Conservation (phyloP, 2,113 vertebrate genomes). For the Plotosus lineatus region DNA sequence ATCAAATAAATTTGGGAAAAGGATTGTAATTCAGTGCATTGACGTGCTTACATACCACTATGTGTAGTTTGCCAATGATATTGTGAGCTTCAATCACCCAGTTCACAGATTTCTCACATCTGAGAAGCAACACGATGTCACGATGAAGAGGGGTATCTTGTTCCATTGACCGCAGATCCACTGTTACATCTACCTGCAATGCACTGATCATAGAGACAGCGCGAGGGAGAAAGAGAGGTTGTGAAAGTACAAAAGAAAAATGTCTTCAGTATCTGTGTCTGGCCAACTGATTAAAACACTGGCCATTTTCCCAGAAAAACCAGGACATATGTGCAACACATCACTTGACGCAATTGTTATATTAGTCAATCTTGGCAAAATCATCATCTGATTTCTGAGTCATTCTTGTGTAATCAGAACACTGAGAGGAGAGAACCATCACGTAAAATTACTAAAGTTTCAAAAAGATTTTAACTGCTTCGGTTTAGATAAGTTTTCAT, state of each 20-base stretch:
- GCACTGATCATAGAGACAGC: constrained; percentile 70
- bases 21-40: neutral
- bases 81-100: constrained; percentile 90
- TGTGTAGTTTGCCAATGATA: constrained; percentile 81
- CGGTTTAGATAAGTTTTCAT: neutral
- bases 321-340: constrained; percentile 82
- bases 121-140: constrained; percentile 84
- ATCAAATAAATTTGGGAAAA: neutral
- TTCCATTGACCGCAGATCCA: constrained; percentile 85
- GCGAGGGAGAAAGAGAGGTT: constrained; percentile 2
- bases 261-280: constrained; percentile 78
- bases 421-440: constrained; percentile 1
- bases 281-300: constrained; percentile 91
- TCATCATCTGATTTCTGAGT: constrained; percentile 42
- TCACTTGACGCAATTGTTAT: constrained; percentile 72
- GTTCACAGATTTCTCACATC: constrained; percentile 89
- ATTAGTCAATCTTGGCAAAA: constrained; percentile 45
- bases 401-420: constrained; percentile 49
- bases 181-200: constrained; percentile 94
- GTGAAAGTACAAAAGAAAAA: constrained; percentile 60
- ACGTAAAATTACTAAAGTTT: constrained; percentile 52
- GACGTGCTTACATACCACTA: constrained; percentile 79
- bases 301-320: constrained; percentile 76
- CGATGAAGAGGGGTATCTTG: constrained; percentile 74
- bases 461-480: constrained; percentile 46